A percentile compares a stretch with the other conserved stretches of the same genome.
These are phyloP conservation scores for Rousettus leschenaultii DNA, from an alignment of 2,113 vertebrate genomes.

Conservation along the genomic window DNA sequence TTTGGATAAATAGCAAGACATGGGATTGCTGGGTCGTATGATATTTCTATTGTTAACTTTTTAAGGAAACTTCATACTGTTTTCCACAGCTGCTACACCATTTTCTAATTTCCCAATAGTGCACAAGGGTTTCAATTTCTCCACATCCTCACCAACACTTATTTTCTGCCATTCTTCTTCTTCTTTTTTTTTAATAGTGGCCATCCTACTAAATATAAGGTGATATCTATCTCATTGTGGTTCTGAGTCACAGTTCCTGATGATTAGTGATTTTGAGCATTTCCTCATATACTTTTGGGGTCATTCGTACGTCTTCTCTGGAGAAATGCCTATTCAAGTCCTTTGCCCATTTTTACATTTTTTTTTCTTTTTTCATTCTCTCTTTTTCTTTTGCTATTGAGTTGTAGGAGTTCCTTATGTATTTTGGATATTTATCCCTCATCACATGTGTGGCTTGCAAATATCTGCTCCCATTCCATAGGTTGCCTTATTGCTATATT, in stretches of 20 bases:
- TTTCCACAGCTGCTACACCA: background rate
- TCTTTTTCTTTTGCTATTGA: background rate
- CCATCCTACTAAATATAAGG: background rate
- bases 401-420: background rate
- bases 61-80: background rate
- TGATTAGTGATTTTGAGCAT: background rate
- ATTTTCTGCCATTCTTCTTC: background rate
- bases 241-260: background rate
- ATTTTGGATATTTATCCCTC: background rate
- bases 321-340: background rate
- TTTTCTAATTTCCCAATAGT: background rate
- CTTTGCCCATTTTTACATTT: background rate
- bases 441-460: background rate
- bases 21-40: background rate
- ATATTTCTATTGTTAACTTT: background rate
- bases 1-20: background rate
- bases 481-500: background rate
- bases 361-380: background rate
- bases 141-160: background rate
- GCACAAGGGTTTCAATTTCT: background rate
- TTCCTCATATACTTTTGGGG: background rate
- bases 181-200: background rate
- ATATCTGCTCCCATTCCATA: background rate
- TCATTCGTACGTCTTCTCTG: background rate
- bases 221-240: background rate